Evolutionary conservation across 2,797 vertebrate species (phyloP).

Genomic region (Gallinago stenura): DNA sequence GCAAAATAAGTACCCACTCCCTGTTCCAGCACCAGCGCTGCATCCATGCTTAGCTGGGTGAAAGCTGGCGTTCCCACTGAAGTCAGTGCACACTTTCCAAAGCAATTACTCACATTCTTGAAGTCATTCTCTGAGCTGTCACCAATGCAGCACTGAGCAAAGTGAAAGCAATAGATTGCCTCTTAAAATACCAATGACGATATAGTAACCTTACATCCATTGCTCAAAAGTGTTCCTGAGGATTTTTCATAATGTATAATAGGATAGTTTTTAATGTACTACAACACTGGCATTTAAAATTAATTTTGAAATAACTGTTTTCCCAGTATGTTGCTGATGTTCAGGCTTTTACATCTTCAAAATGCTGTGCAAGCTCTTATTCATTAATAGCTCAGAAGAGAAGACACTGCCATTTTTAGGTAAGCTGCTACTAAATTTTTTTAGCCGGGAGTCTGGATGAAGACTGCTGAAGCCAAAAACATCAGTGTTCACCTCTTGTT

Average conservation of each 20-base stretch:
- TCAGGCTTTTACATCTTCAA: neutral
- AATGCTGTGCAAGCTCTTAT: neutral
- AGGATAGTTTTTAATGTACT: neutral
- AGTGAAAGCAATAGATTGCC: neutral
- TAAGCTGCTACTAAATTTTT: neutral
- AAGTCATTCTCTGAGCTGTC: neutral
- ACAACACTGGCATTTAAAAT: neutral
- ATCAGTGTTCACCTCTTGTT: neutral
- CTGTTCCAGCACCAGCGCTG: fast-evolving
- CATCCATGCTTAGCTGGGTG: neutral
- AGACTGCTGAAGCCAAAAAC: neutral
- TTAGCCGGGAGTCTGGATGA: neutral
- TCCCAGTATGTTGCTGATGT: neutral
- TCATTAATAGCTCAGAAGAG: neutral
- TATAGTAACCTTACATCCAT: neutral
- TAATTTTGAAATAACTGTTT: neutral
- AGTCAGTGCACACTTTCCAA: neutral
- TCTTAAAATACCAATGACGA: neutral
- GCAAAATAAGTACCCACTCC: neutral
- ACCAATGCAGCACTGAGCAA: neutral
- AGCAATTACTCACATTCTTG: neutral
- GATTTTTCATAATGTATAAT: neutral
- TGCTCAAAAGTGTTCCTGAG: neutral
- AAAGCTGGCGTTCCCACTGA: neutral
- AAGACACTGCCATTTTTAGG: neutral